Base-by-base conservation (phyloP, 2,113 vertebrate species). In the Amphiprion ocellaris region DNA sequence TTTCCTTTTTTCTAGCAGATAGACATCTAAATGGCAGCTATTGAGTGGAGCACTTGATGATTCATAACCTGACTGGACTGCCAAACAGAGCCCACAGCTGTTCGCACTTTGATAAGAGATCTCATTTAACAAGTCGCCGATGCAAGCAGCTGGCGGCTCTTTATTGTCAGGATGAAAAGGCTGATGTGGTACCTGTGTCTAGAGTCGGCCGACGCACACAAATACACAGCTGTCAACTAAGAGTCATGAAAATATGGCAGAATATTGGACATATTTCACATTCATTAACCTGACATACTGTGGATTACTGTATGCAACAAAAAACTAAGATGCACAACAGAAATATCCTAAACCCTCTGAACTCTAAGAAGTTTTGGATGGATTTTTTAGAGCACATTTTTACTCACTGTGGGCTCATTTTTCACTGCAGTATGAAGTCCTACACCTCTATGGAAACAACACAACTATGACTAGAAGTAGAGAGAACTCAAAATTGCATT, bases 91-190 rank as follows among this genome's bases (percentile, higher is more conserved):
- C 58, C 56, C 70, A 46, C 83, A 85, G 88, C 88, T 87, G 88
- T 44, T 85, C 37, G 12, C 46, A 66, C 79, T 81, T 85, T 81
- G 82, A 90, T 87, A 87, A 79, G 79, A 76, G 73, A 81, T 83
- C 80, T 81, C 77, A 74, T 83, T 87, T 79, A 90, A 69, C 82
- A 75, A 61, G 87, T 53, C 50, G 44, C 54, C 19, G 69, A 75
- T 50, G 71, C 15, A 21, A 82, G 82, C 87, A 87, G 82, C 85
- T 83, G 87, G 78, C 23, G 47, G 54, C 72, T 74, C 59, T 70
- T 80, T 63, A 74, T 63, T 69, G 77, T 82, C 56, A 7, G 30
- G 69, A 86, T 83, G 77, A 85, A 80, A 72, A 82, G 64, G 76
- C 61, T 60, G 78, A 79, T 39, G 72, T 10, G 52, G 65, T 61